phyloP scores from a whole-genome alignment of 2,888 invertebrate genomes.

The Sepioteuthis lessoniana region DNA sequence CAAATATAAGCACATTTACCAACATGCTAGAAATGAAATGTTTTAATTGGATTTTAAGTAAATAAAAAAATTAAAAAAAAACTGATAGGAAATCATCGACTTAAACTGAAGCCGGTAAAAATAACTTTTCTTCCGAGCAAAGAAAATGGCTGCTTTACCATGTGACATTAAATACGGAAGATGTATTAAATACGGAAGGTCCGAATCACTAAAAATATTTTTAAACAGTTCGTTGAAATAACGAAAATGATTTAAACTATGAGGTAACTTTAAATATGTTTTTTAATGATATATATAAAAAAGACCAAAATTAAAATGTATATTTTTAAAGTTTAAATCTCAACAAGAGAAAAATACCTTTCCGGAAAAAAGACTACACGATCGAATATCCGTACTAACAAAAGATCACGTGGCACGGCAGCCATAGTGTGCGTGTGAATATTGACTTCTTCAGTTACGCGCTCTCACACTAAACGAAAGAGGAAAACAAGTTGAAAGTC shows the following conservation, averaged over 20 bases:
- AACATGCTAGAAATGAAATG: background rate
- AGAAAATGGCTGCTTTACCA: background rate
- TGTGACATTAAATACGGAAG: background rate
- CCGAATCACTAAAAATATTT: background rate
- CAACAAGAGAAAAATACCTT: background rate
- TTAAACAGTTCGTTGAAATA: background rate
- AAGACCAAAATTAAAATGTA: background rate
- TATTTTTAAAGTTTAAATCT: background rate
- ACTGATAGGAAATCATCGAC: background rate
- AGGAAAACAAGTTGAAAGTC: background rate
- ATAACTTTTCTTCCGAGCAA: background rate
- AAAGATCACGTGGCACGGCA: background rate
- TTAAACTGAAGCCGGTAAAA: background rate
- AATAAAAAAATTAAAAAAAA: background rate
- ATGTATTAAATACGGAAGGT: background rate
- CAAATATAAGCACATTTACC: background rate
- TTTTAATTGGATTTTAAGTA: background rate
- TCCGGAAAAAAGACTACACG: background rate
- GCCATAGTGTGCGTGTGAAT: background rate
- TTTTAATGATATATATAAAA: accelerated
- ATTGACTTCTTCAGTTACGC: background rate
- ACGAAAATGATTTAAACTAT: background rate
- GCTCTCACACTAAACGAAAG: background rate
- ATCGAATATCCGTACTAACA: background rate
- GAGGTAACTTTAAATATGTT: background rate